Conservation (phyloP, 1,140 invertebrate genomes). For the Macrotrachela quadricornifera region DNA sequence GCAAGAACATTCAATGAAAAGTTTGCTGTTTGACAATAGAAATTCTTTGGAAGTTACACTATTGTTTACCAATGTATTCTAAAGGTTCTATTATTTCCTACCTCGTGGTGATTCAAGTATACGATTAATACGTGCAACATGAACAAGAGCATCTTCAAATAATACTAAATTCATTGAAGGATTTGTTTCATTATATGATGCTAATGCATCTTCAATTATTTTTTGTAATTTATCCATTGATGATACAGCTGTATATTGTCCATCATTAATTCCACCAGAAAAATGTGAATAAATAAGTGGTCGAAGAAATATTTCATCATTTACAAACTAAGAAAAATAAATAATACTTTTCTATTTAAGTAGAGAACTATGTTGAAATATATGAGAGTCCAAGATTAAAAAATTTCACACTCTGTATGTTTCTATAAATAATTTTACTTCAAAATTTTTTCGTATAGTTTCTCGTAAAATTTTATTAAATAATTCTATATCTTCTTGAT, state of each 20-base stretch:
- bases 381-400: too few relatives aligned
- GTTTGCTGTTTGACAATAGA: conserved; percentile 75
- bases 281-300: not conserved
- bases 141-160: not conserved
- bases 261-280: not conserved
- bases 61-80: too few relatives aligned
- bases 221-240: not conserved
- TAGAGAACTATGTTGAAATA: too few relatives aligned
- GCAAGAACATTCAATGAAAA: too few relatives aligned
- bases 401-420: too few relatives aligned
- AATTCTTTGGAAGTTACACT: conserved; percentile 21
- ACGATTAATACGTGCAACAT: not conserved
- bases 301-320: not conserved
- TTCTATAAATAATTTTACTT: not conserved
- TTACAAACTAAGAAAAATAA: too few relatives aligned
- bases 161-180: not conserved
- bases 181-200: not conserved
- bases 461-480: not conserved
- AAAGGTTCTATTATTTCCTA: too few relatives aligned
- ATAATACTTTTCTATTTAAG: too few relatives aligned
- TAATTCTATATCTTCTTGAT: not conserved
- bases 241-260: not conserved
- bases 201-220: not conserved
- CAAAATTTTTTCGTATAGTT: not conserved
- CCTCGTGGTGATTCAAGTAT: not conserved